Conservation (phyloP, 1,140 invertebrate genomes). For the Diorhabda carinulata region DNA sequence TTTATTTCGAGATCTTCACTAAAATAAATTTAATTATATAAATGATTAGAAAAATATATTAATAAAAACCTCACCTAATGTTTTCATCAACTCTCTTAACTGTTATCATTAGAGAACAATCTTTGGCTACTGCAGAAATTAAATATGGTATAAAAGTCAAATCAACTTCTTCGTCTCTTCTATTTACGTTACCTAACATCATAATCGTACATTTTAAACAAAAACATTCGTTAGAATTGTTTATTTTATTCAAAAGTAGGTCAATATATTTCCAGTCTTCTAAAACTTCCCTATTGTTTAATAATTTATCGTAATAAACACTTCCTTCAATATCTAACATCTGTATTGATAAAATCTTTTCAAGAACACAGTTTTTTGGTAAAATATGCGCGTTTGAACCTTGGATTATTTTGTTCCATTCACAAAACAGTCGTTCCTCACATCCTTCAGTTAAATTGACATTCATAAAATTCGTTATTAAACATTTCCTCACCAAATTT, state of each 20-base stretch:
- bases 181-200: constrained; percentile 19
- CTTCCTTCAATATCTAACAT: constrained; percentile 38
- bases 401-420: constrained; percentile 29
- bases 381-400: constrained; percentile 14
- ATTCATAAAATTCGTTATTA: constrained; percentile 28
- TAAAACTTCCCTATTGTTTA: constrained; percentile 21
- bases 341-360: constrained; percentile 40
- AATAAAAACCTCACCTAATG: constrained; percentile 18
- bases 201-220: constrained; percentile 34
- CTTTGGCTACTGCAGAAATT: constrained; percentile 40
- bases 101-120: constrained; percentile 44
- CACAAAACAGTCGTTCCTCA: constrained; percentile 23
- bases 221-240: constrained; percentile 23
- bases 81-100: constrained; percentile 31
- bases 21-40: constrained; percentile 13
- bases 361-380: constrained; percentile 37
- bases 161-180: constrained; percentile 24
- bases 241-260: constrained; percentile 29
- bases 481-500: constrained; percentile 29
- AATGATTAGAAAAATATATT: not conserved
- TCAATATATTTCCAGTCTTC: constrained; percentile 35
- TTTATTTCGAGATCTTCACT: constrained; percentile 28
- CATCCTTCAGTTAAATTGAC: constrained; percentile 13
- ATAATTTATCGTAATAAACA: constrained; percentile 34
- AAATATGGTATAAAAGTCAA: constrained; percentile 38